Evolutionary conservation across 2,797 vertebrate species (phyloP).

Genomic region (Cyprinodon diabolis): DNA sequence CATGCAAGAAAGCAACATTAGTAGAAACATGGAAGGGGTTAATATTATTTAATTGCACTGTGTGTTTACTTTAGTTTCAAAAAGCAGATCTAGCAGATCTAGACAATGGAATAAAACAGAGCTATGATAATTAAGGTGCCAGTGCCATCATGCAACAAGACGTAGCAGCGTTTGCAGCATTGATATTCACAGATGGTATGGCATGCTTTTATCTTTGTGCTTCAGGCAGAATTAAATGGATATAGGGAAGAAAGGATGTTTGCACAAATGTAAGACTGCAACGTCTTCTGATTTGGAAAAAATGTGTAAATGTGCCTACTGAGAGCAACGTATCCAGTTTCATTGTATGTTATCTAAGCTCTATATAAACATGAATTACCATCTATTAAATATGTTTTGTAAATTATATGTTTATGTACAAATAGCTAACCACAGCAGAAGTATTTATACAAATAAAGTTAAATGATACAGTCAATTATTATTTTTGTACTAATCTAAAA

Average conservation of each 20-base stretch:
- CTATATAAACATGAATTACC: too few relatives aligned
- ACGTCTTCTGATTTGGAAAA: too few relatives aligned
- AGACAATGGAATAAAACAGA: neutral
- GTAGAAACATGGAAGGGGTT: neutral
- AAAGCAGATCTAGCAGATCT: neutral
- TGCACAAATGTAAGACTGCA: slow-evolving; percentile 3
- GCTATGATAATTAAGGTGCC: too few relatives aligned
- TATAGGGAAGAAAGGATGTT: neutral
- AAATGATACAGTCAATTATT: neutral
- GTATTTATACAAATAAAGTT: neutral
- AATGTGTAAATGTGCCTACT: too few relatives aligned
- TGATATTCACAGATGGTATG: neutral
- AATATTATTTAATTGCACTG: neutral
- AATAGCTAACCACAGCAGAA: neutral
- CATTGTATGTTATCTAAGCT: too few relatives aligned
- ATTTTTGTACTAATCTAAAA: neutral
- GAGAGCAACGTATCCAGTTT: too few relatives aligned
- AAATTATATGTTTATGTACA: neutral
- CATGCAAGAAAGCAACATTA: neutral
- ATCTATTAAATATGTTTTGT: neutral
- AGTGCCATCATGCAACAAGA: too few relatives aligned
- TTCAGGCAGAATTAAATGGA: neutral
- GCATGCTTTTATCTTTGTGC: neutral
- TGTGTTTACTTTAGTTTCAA: neutral
- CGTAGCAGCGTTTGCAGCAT: neutral